Percentiles rank a stretch among this genome's conserved stretches.
phyloP scores from a whole-genome alignment of 2,113 vertebrate genomes.

The Myiozetetes cayanensis region DNA sequence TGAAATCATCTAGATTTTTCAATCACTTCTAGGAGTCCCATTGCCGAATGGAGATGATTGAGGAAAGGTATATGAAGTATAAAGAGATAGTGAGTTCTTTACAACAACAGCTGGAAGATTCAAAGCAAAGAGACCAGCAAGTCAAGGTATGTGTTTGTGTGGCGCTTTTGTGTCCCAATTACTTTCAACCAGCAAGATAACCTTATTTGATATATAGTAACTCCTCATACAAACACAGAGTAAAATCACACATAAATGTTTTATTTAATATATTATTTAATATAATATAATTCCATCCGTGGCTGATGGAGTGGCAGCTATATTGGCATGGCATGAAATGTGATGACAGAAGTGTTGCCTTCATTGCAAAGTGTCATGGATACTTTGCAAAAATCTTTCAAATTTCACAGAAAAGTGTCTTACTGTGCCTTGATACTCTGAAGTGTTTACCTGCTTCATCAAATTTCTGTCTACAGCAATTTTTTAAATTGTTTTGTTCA shows the following conservation, averaged over 20 bases:
- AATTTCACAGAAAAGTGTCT: background rate
- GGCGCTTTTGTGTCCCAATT: background rate
- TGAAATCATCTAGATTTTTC: background rate
- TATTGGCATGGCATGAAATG: background rate
- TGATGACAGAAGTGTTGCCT: background rate
- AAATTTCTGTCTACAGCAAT: background rate
- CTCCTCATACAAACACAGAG: background rate
- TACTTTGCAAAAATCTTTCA: background rate
- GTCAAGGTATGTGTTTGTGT: slow-evolving; percentile 73
- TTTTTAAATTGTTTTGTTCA: background rate
- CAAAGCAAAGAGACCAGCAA: slow-evolving; percentile 76
- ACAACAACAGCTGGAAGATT: slow-evolving; percentile 82
- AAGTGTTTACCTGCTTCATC: background rate
- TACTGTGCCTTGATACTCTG: background rate
- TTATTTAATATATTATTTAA: background rate
- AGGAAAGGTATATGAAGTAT: slow-evolving; percentile 80
- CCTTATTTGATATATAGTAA: background rate
- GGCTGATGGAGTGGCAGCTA: background rate
- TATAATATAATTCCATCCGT: background rate
- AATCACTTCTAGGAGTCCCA: slow-evolving; percentile 76
- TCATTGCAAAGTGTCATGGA: background rate
- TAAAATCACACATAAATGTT: background rate
- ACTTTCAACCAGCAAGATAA: background rate
- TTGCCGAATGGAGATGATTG: slow-evolving; percentile 76
- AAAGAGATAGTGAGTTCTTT: slow-evolving; percentile 81